Conservation (phyloP, 1,140 invertebrate genomes). For the Cydia amplana region DNA sequence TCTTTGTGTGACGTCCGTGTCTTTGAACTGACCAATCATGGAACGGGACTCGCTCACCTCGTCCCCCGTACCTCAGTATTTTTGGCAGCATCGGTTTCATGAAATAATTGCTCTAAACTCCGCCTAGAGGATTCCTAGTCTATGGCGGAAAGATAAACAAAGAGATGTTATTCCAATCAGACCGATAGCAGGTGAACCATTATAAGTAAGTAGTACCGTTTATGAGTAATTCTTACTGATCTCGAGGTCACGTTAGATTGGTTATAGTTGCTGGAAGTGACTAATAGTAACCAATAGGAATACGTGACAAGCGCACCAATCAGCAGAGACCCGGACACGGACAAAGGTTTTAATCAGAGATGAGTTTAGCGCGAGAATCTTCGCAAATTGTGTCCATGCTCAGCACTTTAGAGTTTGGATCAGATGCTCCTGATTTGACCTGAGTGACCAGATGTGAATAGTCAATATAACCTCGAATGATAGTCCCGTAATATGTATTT, state of each 20-base stretch:
- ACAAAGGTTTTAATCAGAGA: constrained; percentile 10
- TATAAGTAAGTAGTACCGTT: too few relatives aligned
- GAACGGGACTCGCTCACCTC: too few relatives aligned
- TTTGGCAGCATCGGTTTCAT: too few relatives aligned
- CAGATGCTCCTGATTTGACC: neutral
- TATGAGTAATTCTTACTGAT: too few relatives aligned
- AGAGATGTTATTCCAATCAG: neutral
- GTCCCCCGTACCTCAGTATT: too few relatives aligned
- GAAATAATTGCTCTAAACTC: too few relatives aligned
- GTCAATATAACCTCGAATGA: too few relatives aligned
- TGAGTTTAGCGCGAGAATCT: neutral
- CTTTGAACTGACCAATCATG: too few relatives aligned
- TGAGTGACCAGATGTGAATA: neutral
- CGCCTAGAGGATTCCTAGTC: too few relatives aligned
- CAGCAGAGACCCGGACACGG: neutral
- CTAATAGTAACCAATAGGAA: neutral
- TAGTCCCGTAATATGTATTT: too few relatives aligned
- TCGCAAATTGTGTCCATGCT: neutral
- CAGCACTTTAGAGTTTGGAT: neutral
- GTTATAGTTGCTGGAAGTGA: neutral
- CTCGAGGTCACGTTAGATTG: too few relatives aligned
- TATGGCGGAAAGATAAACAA: constrained; percentile 11
- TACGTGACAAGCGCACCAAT: neutral
- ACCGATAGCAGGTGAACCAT: neutral
- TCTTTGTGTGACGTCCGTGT: too few relatives aligned